A percentile compares a stretch with the other conserved stretches of the same genome.
Conservation (phyloP, 2,888 invertebrate genomes). For the Salpingus planirostris region DNA sequence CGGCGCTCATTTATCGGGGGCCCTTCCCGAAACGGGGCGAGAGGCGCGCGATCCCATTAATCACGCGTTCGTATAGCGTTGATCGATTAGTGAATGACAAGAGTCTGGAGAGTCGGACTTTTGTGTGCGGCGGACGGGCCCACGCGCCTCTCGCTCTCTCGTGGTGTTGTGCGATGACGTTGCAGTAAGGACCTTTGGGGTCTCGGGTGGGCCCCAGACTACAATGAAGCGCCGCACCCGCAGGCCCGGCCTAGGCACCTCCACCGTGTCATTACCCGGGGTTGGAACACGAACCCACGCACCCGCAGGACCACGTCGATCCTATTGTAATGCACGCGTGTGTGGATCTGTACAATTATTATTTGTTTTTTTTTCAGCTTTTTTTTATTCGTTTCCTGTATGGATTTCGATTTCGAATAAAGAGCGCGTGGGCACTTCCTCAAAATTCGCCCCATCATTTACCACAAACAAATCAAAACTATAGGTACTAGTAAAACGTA, state of each 20-base stretch:
- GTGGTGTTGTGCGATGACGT: conserved; percentile 23
- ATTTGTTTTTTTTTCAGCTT: too few relatives aligned
- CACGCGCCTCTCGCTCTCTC: conserved; percentile 18
- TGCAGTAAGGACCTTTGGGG: conserved; percentile 20
- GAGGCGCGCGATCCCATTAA: conserved; percentile 17
- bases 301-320: too few relatives aligned
- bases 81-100: conserved; percentile 18
- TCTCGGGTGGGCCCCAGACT: conserved; percentile 21
- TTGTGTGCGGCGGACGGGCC: conserved; percentile 19
- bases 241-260: conserved; percentile 17
- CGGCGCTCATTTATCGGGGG: conserved; percentile 4
- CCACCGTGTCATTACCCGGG: conserved; percentile 18
- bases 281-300: too few relatives aligned
- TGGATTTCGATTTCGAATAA: too few relatives aligned
- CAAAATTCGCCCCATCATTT: too few relatives aligned
- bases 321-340: too few relatives aligned
- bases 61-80: conserved; percentile 10
- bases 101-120: conserved; percentile 2
- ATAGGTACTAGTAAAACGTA: too few relatives aligned
- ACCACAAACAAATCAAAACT: too few relatives aligned
- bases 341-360: too few relatives aligned
- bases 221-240: conserved; percentile 25
- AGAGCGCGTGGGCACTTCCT: too few relatives aligned
- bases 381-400: too few relatives aligned
- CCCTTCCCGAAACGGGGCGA: too few relatives aligned